phyloP scores from a whole-genome alignment of 30 jellyfish, hydroid and myxozoan species.

The Aurelia sp. region DNA sequence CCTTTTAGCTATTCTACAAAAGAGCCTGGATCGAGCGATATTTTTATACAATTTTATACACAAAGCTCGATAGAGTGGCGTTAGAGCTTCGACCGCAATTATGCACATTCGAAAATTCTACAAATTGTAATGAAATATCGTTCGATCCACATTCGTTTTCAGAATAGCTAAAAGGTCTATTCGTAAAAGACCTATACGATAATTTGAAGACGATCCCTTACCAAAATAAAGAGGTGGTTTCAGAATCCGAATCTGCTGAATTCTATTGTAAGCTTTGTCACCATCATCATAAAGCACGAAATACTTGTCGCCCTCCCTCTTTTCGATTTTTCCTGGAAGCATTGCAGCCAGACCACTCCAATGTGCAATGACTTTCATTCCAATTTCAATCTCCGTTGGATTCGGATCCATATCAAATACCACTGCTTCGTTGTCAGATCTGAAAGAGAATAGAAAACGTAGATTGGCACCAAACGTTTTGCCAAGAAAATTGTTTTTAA shows the following conservation, averaged over 20 bases:
- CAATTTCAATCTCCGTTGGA: constrained; percentile 83
- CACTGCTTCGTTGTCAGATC: constrained; percentile 74
- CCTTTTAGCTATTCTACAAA: too few relatives aligned
- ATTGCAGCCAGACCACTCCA: constrained; percentile 97
- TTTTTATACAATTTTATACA: too few relatives aligned
- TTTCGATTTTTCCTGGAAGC: constrained; percentile 88
- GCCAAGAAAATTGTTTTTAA: too few relatives aligned
- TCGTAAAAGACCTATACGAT: too few relatives aligned
- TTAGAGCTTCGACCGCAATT: too few relatives aligned
- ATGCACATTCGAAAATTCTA: too few relatives aligned
- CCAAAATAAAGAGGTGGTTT: constrained; percentile 99
- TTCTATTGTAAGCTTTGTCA: constrained; percentile 76
- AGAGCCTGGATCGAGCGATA: too few relatives aligned
- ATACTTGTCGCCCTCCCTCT: constrained; percentile 82
- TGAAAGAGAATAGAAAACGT: constrained; percentile 2
- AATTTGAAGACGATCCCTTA: too few relatives aligned
- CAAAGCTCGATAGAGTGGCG: too few relatives aligned
- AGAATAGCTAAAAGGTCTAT: too few relatives aligned
- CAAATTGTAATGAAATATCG: too few relatives aligned
- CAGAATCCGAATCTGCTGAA: constrained; percentile 92
- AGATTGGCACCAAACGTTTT: background rate
- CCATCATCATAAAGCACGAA: constrained; percentile 97
- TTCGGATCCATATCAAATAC: constrained; percentile 97
- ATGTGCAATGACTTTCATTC: constrained; percentile 95
- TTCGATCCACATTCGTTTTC: too few relatives aligned